phyloP scores from a whole-genome alignment of 2,888 invertebrate species.

The Temnothorax ravouxi region DNA sequence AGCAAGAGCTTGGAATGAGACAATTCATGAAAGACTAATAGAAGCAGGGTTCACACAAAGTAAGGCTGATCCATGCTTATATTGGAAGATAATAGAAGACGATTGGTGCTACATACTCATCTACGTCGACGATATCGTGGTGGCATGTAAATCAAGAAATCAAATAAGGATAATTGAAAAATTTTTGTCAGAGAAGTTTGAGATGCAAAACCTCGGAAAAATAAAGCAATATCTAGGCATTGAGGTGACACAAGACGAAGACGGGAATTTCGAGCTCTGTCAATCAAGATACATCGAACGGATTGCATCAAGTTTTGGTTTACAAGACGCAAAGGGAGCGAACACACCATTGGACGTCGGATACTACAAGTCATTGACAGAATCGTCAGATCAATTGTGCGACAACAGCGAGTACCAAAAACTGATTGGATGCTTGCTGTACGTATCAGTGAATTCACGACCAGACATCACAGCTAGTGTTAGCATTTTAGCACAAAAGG shows the following conservation, averaged over 20 bases:
- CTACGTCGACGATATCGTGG: background rate
- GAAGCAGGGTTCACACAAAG: background rate
- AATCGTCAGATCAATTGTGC: background rate
- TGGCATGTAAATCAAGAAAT: background rate
- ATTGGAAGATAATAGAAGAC: background rate
- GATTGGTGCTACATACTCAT: background rate
- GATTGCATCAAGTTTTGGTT: background rate
- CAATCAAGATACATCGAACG: background rate
- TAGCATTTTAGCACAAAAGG: background rate
- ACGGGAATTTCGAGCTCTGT: background rate
- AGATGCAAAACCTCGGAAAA: background rate
- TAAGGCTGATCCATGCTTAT: background rate
- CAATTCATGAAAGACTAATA: background rate
- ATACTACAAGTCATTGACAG: background rate
- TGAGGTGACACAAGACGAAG: background rate
- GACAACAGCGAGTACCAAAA: background rate
- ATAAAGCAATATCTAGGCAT: constrained; percentile 15
- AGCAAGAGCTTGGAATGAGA: background rate
- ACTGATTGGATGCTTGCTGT: background rate
- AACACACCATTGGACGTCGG: background rate
- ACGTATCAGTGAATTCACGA: background rate
- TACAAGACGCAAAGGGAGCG: background rate
- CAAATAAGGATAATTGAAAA: background rate
- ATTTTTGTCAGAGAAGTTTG: background rate
- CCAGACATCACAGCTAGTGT: background rate